Evolutionary conservation across 2,888 invertebrate species (phyloP), one percentile per base, ranked within the genome.

Genomic region (Spodoptera picta): DNA sequence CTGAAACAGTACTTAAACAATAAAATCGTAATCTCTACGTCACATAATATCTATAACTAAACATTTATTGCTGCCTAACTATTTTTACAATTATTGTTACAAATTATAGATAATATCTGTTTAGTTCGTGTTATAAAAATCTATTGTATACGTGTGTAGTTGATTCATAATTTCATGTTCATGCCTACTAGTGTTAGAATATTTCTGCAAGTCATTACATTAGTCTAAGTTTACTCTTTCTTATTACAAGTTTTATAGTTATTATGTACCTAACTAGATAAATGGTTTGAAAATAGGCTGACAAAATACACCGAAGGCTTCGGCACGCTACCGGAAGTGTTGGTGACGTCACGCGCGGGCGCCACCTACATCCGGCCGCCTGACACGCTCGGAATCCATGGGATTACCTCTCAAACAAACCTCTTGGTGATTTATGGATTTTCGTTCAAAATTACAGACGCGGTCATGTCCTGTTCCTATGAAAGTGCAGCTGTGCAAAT

Each of bases 321-420:
- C 46, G 79, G 79, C 77, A 71, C 76, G 76, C 69, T 66, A 75
- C 77, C 85, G 88, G 88, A 87, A 76, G 85, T 82, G 83, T 76
- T 66, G 80, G 81, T 83, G 82, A 75, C 73, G 80, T 76, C 79
- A 82, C 81, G 80, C 83, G 80, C 81, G 80, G 81, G 69, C 75
- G 78, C 79, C 76, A 75, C 77, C 81, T 73, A 79, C 82, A 83
- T 86, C 87, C 88, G 87, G 81, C 70, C 73, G 73, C 69, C 69
- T 80, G 77, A 82, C 84, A 83, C 81, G 84, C 63, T 74, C 63
- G 59, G 68, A 77, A 71, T 79, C 79, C 73, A 73, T 74, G 71
- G 71, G 72, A 77, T 78, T 78, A 80, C 74, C 77, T 69, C 74
- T 78, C 74, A 78, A 78, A 78, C 78, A 78, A 78, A 77, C 71